Evolutionary conservation across 2,797 vertebrate species (phyloP), one percentile per base, ranked within the genome.

Genomic region (Pangasius krempfi): DNA sequence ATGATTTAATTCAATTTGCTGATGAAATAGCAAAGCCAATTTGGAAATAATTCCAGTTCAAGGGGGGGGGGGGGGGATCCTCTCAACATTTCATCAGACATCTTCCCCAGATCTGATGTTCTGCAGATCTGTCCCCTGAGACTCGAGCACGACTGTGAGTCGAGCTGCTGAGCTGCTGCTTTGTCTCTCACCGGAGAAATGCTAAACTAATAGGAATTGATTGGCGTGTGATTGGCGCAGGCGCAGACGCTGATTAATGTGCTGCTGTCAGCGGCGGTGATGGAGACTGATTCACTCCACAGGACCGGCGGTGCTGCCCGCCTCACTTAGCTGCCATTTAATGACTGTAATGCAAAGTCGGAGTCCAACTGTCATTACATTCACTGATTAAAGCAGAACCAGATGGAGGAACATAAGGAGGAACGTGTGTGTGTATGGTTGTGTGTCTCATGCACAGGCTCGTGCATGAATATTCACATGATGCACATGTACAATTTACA

Each of bases 191-290:
- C 66, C 33, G 12, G 64, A 84, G 87, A 80, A 88, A 89, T 70
- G 84, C 87, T 85, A 72, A 90, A 90, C 90, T 90, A 90, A 89
- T 79, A 85, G 86, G 84, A 89, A 87, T 90, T 91, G 92, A 91
- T 90, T 89, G 88, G 86, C 85, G 47, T 85, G 84, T 86, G 89
- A 88, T 89, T 87, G 22, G 89, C 86, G 62, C 52, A 64, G 20
- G 87, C 86, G 62, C 50, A 66, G 80, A 40, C 13, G 52, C 86
- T 89, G 90, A 92, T 91, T 86, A 91, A 89, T 89, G 64, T 27
- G 75, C 62, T 44, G 89, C 80, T 85, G 91, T 89, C 89, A 64
- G 89, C 37, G 10, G 70, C 14, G 44, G 37, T 88, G 89, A 91
- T 92, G 87, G 90, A 89, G 88, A 92, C 50, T 54, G 87, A 92